Base-by-base conservation (phyloP, 2,888 invertebrate species). In the Dicyrtomina minuta region DNA sequence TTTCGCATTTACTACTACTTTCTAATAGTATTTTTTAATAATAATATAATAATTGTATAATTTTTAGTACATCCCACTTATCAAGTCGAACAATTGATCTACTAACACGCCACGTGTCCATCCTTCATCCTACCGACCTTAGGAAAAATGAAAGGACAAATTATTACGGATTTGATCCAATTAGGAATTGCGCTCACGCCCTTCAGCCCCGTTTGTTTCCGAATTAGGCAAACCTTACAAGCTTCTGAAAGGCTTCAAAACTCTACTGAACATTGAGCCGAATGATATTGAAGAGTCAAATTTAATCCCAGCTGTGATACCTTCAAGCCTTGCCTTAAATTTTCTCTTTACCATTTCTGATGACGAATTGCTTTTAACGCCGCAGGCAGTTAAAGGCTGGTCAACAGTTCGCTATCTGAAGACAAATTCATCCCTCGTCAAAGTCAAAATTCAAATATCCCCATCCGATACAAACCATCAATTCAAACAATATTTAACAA, bases 311-410 rank as follows among this genome's bases (percentile, higher is more conserved):
- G 90, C 91, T 51, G 68, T 96, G n/a, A n/a, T n/a, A n/a, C n/a
- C n/a, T n/a, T n/a, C n/a, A n/a, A n/a, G n/a, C n/a, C n/a, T n/a
- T n/a, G n/a, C n/a, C n/a, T n/a, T n/a, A n/a, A n/a, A n/a, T n/a
- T n/a, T n/a, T n/a, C n/a, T n/a, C n/a, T n/a, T 96, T 82, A 90
- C 91, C 1, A 87, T 87, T 79, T 93, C 90, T 3, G 91, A 92
- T 0, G 83, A 86, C 8, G 93, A 96, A 77, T 82, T 98, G 59
- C 85, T 90, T 8, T 41, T 56, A 66, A 91, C 94, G 55, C 96
- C 97, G 0, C 94, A 97, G 82, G 84, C 86, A 79, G 85, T 85
- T n/a, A n/a, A n/a, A n/a, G n/a, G n/a, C n/a, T n/a, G n/a, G n/a
- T n/a, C n/a, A n/a, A n/a, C n/a, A n/a, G n/a, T n/a, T n/a, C n/a